These are phyloP conservation scores for Paraescarpia echinospica DNA, from an alignment of 1,140 invertebrate genomes.

Conservation along the genomic window DNA sequence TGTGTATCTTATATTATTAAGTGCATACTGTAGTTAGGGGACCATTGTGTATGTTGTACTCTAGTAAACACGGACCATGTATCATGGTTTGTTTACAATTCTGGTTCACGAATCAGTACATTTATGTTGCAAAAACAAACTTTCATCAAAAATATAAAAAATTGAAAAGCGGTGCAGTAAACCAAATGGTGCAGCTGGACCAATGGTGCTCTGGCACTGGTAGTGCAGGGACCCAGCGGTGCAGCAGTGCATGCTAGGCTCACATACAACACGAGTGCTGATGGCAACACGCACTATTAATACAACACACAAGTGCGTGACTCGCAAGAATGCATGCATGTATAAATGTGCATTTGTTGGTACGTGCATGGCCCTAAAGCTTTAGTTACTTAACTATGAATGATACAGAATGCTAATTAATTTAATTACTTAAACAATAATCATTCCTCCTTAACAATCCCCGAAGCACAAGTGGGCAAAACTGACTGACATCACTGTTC, in stretches of 20 bases:
- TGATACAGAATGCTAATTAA: not conserved
- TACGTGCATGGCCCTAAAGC: not conserved
- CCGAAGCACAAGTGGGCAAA: not conserved
- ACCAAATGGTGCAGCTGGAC: not conserved
- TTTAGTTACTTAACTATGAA: not conserved
- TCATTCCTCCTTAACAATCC: not conserved
- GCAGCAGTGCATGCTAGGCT: not conserved
- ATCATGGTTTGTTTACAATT: not conserved
- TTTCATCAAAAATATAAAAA: not conserved
- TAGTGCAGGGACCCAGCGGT: not conserved
- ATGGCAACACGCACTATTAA: not conserved
- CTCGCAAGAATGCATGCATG: not conserved
- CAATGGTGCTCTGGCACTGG: not conserved
- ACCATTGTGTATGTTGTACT: not conserved
- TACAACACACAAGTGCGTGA: not conserved
- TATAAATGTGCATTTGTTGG: not conserved
- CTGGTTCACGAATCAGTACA: not conserved
- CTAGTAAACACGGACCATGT: not conserved
- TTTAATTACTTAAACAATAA: not conserved
- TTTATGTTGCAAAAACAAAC: not conserved
- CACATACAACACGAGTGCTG: not conserved
- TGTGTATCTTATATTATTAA: not conserved
- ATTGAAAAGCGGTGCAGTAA: not conserved
- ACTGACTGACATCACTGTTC: too few relatives aligned
- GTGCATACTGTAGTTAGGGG: not conserved